Evolutionary conservation across 2,888 invertebrate genomes (phyloP).

Genomic region (Eristalinus sepulchralis): DNA sequence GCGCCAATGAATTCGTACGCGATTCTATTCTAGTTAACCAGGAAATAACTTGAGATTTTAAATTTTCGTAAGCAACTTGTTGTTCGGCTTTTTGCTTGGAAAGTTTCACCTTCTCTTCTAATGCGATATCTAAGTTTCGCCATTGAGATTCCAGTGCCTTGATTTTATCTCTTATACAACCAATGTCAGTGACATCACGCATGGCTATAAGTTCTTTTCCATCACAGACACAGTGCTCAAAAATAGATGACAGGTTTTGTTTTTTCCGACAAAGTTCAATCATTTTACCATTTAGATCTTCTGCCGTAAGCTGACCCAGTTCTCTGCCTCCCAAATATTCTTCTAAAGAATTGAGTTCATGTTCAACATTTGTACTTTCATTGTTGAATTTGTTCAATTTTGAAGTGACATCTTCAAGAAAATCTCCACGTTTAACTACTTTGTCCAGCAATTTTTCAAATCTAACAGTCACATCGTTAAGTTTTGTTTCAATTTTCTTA

Average conservation of each 20-base stretch:
- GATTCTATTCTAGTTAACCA: slow-evolving; percentile 93
- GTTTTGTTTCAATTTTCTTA: slow-evolving; percentile 92
- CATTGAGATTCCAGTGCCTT: slow-evolving; percentile 93
- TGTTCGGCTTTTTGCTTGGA: slow-evolving; percentile 93
- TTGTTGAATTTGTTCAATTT: slow-evolving; percentile 86
- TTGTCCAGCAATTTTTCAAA: slow-evolving; percentile 93
- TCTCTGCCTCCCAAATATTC: slow-evolving; percentile 90
- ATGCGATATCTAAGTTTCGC: slow-evolving; percentile 90
- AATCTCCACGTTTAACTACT: slow-evolving; percentile 88
- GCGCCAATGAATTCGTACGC: slow-evolving; percentile 88
- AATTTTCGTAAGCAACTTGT: slow-evolving; percentile 90
- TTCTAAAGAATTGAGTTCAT: slow-evolving; percentile 86
- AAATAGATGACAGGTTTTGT: slow-evolving; percentile 84
- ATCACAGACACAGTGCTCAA: slow-evolving; percentile 90
- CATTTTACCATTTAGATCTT: slow-evolving; percentile 84
- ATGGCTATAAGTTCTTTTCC: slow-evolving; percentile 91
- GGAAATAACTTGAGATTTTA: slow-evolving; percentile 89
- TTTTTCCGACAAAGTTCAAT: slow-evolving; percentile 81
- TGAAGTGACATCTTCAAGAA: slow-evolving; percentile 89
- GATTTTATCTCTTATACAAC: slow-evolving; percentile 90
- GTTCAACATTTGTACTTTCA: slow-evolving; percentile 86
- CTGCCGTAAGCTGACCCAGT: slow-evolving; percentile 84
- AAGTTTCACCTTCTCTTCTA: slow-evolving; percentile 92
- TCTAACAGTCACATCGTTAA: slow-evolving; percentile 92
- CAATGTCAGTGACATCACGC: slow-evolving; percentile 94